Conservation (phyloP, 2,797 vertebrate species). For the Enteromius unitaeniatus region DNA sequence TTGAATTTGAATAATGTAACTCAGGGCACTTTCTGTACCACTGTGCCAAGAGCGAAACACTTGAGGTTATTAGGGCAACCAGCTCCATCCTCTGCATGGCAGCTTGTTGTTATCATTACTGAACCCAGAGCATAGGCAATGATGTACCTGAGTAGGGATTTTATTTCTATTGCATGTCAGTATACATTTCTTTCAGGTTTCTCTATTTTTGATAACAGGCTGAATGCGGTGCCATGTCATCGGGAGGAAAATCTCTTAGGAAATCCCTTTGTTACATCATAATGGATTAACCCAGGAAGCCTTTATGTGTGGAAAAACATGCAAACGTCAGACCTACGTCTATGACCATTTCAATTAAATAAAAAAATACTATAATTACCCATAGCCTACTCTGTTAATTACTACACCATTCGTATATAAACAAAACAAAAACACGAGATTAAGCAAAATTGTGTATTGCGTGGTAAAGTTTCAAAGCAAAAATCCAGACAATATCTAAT, state of each 20-base stretch:
- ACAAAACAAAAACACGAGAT: not conserved
- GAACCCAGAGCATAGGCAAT: not conserved
- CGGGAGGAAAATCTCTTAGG: not conserved
- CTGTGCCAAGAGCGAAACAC: not conserved
- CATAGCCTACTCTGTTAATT: not conserved
- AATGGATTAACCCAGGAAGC: not conserved
- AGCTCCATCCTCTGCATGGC: not conserved
- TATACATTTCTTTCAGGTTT: not conserved
- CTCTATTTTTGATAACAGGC: not conserved
- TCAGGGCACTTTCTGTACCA: not conserved
- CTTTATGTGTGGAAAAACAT: not conserved
- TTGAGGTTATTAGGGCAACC: not conserved
- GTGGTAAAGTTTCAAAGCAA: not conserved
- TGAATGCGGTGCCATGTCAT: not conserved
- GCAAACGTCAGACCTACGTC: not conserved
- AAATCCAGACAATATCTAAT: not conserved
- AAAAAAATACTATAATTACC: too few species aligned
- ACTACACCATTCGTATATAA: not conserved
- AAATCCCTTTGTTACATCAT: constrained; percentile 5
- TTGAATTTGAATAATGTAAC: too few species aligned
- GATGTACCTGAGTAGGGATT: too few species aligned
- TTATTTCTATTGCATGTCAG: not conserved
- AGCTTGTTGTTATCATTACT: not conserved
- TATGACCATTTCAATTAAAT: not conserved
- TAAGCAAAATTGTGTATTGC: not conserved